Percentiles rank a stretch among this genome's conserved stretches.
Evolutionary conservation across 2,113 vertebrate species (phyloP).

Genomic region (Oncorhynchus mykiss): DNA sequence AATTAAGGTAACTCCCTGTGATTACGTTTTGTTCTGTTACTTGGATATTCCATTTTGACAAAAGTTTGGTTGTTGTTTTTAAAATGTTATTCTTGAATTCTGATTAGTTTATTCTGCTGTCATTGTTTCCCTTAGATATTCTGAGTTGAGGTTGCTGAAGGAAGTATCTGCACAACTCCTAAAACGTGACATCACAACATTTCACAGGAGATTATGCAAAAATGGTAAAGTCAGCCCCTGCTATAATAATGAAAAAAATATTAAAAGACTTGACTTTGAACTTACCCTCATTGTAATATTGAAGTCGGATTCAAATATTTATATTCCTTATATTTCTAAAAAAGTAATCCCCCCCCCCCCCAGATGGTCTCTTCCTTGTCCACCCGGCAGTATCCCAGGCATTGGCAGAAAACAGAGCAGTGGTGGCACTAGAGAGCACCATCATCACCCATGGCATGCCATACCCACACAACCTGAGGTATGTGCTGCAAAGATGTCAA

Average conservation of each 20-base stretch:
- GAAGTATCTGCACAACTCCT: conserved; percentile 51
- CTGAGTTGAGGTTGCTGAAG: conserved; percentile 54
- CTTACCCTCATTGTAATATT: too few species aligned
- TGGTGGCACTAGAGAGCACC: conserved; percentile 88
- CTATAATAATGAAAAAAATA: too few species aligned
- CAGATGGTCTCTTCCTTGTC: conserved; percentile 76
- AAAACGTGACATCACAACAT: conserved; percentile 49
- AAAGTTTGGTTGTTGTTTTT: not conserved
- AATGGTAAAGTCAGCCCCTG: conserved; percentile 54
- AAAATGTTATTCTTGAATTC: not conserved
- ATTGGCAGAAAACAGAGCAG: conserved; percentile 74
- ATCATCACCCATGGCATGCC: conserved; percentile 92
- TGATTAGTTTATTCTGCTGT: conserved; percentile 5
- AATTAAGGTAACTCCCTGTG: conserved; percentile 30
- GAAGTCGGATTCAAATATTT: not conserved
- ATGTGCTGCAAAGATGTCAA: not conserved
- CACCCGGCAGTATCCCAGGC: conserved; percentile 79
- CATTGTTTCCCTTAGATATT: conserved; percentile 21
- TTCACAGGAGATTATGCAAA: conserved; percentile 41
- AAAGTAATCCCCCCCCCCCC: not conserved
- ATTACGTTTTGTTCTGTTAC: too few species aligned
- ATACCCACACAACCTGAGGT: conserved; percentile 88
- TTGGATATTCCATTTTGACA: not conserved
- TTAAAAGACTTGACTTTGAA: too few species aligned
- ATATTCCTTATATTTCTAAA: not conserved